Evolutionary conservation across 2,888 invertebrate species (phyloP).

Genomic region (Nasonia oneida): DNA sequence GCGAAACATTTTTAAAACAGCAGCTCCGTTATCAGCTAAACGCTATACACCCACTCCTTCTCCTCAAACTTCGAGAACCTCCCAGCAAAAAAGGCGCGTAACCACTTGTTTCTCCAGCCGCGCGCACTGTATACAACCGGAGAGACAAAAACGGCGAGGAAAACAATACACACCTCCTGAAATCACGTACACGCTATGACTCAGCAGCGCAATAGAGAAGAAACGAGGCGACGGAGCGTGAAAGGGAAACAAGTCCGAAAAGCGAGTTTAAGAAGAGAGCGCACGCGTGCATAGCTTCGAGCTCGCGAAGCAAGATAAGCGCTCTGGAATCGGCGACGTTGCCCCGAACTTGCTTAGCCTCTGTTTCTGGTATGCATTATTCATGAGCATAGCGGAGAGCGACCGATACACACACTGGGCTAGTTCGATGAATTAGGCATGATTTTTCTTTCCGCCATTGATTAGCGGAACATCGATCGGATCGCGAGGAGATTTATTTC

Average conservation of each 20-base stretch:
- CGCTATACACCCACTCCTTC: background rate
- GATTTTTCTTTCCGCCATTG: background rate
- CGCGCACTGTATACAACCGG: too few species aligned
- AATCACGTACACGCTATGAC: constrained; percentile 27
- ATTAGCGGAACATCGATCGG: background rate
- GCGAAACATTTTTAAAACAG: background rate
- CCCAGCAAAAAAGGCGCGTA: background rate
- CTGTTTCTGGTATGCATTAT: background rate
- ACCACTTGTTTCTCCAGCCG: constrained; percentile 4
- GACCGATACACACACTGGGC: background rate
- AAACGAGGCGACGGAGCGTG: constrained; percentile 25
- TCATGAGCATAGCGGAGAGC: background rate
- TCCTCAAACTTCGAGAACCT: background rate
- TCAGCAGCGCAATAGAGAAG: constrained; percentile 26
- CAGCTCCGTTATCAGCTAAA: background rate
- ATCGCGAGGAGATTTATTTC: background rate
- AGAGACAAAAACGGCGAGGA: background rate
- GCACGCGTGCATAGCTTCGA: background rate
- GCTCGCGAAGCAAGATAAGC: background rate
- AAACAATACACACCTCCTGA: constrained; percentile 6
- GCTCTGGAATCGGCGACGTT: background rate
- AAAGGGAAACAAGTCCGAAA: constrained; percentile 30
- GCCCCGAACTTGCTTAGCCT: too few species aligned
- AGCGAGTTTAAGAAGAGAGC: constrained; percentile 21
- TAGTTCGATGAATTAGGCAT: background rate